These are phyloP conservation scores for Aotus griseimembra DNA, from an alignment of 2,797 vertebrate species.

Conservation along the genomic window DNA sequence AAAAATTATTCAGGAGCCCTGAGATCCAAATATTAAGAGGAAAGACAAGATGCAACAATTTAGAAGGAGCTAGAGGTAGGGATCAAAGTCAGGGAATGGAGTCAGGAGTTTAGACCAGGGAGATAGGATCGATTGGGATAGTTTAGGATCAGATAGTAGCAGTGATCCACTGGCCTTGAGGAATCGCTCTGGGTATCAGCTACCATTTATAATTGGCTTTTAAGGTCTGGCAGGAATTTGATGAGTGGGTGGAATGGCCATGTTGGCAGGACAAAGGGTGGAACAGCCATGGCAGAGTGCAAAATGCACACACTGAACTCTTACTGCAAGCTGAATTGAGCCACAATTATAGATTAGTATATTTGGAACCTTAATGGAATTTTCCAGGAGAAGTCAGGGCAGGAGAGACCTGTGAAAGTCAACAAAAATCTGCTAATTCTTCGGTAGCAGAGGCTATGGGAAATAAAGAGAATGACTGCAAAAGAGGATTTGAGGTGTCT, in stretches of 20 bases:
- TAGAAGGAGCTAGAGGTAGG: background rate
- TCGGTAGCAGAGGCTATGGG: slow-evolving; percentile 24
- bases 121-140: background rate
- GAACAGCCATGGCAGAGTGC: background rate
- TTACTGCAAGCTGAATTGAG: slow-evolving; percentile 31
- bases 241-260: background rate
- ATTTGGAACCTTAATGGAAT: slow-evolving; percentile 60
- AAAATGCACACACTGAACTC: slow-evolving; percentile 21
- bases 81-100: background rate
- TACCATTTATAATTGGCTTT: slow-evolving; percentile 50
- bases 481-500: slow-evolving; percentile 17
- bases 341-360: slow-evolving; percentile 58
- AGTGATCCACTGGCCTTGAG: background rate
- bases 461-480: slow-evolving; percentile 39
- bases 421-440: slow-evolving; percentile 39
- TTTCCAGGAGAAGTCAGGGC: slow-evolving; percentile 57
- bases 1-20: slow-evolving; percentile 15
- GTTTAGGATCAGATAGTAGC: background rate
- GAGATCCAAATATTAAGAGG: background rate
- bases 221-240: slow-evolving; percentile 49
- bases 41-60: background rate
- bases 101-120: background rate
- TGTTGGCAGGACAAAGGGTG: background rate
- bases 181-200: background rate
- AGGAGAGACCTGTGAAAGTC: background rate